Conservation (phyloP, 1,140 invertebrate species). For the Drosophila trapezifrons region DNA sequence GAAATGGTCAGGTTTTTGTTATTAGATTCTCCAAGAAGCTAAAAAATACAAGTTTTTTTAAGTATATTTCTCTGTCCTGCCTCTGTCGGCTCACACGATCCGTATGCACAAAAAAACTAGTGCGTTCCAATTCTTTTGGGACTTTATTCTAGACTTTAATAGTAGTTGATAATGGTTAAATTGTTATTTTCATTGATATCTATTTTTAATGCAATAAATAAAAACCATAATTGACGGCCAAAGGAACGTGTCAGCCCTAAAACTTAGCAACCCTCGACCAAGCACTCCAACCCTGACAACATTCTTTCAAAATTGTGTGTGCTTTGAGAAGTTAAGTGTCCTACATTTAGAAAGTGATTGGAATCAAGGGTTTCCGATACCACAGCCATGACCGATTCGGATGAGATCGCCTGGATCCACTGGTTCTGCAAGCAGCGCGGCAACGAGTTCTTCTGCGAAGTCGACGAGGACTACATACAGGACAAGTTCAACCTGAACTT, state of each 20-base stretch:
- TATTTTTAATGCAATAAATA: too few relatives aligned
- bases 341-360: not conserved
- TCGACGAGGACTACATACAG: slow-evolving; percentile 74
- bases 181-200: too few relatives aligned
- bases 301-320: slow-evolving; percentile 11
- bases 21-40: not conserved
- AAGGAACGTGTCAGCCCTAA: not conserved
- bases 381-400: slow-evolving; percentile 59
- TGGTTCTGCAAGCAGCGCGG: slow-evolving; percentile 76
- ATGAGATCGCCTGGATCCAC: slow-evolving; percentile 66
- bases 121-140: too few relatives aligned
- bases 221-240: too few relatives aligned
- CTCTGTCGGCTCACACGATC: too few relatives aligned
- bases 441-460: slow-evolving; percentile 68
- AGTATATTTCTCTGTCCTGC: too few relatives aligned
- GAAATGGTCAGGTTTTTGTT: not conserved
- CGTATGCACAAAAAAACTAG: too few relatives aligned
- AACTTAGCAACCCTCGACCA: not conserved
- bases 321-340: not conserved
- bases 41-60: too few relatives aligned
- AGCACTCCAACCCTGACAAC: not conserved
- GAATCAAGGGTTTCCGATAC: not conserved
- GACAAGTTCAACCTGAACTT: slow-evolving; percentile 74
- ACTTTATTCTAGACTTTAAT: too few relatives aligned
- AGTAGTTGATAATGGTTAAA: too few relatives aligned